These are phyloP conservation scores for Myotis lucifugus DNA, from an alignment of 2,113 vertebrate genomes.

Conservation along the genomic window DNA sequence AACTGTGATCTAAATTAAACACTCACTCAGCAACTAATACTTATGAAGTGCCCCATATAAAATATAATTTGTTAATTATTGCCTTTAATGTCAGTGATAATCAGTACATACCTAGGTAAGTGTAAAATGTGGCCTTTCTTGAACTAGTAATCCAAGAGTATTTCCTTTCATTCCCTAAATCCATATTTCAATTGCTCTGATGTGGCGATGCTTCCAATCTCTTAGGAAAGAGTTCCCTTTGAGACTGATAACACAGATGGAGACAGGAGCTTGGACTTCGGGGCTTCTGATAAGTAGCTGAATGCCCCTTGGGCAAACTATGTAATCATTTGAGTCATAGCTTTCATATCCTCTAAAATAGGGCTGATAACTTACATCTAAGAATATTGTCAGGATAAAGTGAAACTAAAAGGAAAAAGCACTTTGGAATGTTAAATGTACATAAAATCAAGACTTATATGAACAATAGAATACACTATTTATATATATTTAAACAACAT, in stretches of 20 bases:
- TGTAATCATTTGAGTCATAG: neutral
- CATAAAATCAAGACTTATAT: neutral
- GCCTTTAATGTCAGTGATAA: neutral
- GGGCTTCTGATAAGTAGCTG: neutral
- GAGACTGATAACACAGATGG: neutral
- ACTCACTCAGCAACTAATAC: too few relatives aligned
- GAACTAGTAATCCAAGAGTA: neutral
- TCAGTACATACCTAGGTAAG: neutral
- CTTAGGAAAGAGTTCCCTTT: neutral
- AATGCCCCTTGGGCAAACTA: too few relatives aligned
- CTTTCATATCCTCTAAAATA: neutral
- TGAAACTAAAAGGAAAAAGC: neutral
- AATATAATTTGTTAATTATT: constrained; percentile 35
- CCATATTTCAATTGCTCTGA: neutral
- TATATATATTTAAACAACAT: neutral
- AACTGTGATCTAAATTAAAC: neutral
- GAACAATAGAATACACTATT: neutral
- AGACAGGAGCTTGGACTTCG: neutral
- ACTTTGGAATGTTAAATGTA: neutral
- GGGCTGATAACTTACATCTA: neutral
- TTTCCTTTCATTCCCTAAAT: constrained; percentile 31
- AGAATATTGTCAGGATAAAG: neutral
- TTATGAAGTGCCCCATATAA: neutral
- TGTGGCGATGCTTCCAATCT: neutral
- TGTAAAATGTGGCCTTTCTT: neutral